Evolutionary conservation across 1,140 invertebrate species (phyloP).

Genomic region (Papilio polytes): DNA sequence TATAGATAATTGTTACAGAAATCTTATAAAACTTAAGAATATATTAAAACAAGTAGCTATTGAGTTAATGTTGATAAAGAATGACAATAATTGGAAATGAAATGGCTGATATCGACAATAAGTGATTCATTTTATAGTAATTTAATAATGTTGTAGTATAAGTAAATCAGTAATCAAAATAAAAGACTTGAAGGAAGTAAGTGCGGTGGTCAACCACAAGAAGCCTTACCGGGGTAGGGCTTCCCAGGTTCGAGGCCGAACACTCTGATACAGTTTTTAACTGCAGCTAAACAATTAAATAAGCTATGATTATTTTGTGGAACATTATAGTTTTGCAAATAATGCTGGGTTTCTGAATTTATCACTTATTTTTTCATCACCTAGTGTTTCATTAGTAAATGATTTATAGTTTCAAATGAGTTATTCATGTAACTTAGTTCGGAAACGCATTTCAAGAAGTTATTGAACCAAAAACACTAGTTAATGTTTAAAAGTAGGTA

Average conservation of each 20-base stretch:
- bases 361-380: no score
- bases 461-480: no score
- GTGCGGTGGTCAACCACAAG: conserved; percentile 63
- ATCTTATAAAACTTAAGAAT: no score
- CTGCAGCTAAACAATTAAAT: neutral
- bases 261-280: neutral
- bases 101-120: no score
- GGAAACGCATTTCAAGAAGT: no score
- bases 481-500: no score
- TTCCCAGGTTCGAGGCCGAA: conserved; percentile 40
- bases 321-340: neutral
- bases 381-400: no score
- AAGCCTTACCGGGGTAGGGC: conserved; percentile 58
- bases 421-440: no score
- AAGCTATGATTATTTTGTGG: neutral
- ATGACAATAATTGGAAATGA: neutral
- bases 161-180: neutral
- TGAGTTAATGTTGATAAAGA: neutral
- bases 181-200: conserved; percentile 59
- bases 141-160: neutral
- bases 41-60: neutral
- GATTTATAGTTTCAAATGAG: no score
- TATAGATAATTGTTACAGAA: no score
- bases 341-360: no score
- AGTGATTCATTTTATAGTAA: neutral